phyloP scores from a whole-genome alignment of 2,113 vertebrate genomes.

The Bettongia penicillata region DNA sequence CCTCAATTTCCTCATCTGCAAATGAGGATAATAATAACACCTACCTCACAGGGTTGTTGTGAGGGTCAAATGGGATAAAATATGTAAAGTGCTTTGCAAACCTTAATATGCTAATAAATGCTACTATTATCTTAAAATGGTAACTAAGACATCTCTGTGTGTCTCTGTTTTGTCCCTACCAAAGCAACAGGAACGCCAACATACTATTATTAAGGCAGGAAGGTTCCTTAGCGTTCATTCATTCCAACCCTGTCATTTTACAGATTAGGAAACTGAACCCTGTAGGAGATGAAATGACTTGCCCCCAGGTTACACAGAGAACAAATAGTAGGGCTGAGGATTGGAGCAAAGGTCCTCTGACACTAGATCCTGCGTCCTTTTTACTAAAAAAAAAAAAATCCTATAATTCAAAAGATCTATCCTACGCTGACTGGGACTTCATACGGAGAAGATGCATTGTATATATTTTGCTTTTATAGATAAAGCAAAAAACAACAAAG shows the following conservation, averaged over 20 bases:
- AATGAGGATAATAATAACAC: neutral
- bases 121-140: neutral
- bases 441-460: slow-evolving; percentile 8
- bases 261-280: neutral
- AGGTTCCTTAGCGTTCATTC: neutral
- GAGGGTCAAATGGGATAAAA: neutral
- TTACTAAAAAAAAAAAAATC: neutral
- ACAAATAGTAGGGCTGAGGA: neutral
- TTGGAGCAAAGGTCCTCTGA: neutral
- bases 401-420: neutral
- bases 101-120: neutral
- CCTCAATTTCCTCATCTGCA: neutral
- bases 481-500: slow-evolving; percentile 29
- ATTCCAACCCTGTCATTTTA: neutral
- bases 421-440: neutral
- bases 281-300: neutral
- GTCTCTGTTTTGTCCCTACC: neutral
- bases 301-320: neutral
- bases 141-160: neutral
- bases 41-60: neutral
- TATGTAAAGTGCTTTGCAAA: neutral
- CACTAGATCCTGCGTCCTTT: neutral
- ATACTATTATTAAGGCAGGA: neutral
- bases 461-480: slow-evolving; percentile 43
- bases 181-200: neutral